A percentile compares a stretch with the other conserved stretches of the same genome.
These are phyloP conservation scores for Euphonia xanthogaster DNA, from an alignment of 2,797 vertebrate species.

Conservation along the genomic window DNA sequence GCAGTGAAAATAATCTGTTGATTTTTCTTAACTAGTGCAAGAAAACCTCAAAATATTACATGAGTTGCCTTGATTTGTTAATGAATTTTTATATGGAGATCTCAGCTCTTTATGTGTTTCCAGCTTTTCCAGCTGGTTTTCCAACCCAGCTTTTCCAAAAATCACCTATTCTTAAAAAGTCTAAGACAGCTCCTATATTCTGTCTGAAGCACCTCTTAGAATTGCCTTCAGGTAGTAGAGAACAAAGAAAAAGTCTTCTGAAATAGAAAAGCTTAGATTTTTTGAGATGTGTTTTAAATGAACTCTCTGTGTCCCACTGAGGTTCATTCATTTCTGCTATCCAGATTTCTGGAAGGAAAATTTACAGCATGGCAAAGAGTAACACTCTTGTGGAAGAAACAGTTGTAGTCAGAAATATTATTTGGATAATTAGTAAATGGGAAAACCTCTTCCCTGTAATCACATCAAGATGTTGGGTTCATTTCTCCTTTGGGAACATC, in stretches of 20 bases:
- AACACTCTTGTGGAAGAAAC: background rate
- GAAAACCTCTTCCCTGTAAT: background rate
- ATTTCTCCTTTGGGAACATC: background rate
- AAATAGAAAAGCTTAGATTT: background rate
- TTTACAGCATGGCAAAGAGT: background rate
- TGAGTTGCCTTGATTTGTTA: background rate
- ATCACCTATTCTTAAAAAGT: background rate
- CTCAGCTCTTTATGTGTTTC: background rate
- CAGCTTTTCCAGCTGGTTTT: background rate
- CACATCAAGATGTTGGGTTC: background rate
- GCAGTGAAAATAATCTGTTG: background rate
- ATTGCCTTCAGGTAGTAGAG: background rate
- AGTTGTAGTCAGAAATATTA: background rate
- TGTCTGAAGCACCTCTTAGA: background rate
- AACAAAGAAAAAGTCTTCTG: background rate
- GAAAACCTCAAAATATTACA: background rate
- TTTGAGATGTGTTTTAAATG: background rate
- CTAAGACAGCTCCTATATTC: background rate
- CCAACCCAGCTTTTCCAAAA: background rate
- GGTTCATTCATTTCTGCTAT: background rate
- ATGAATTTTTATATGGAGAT: background rate
- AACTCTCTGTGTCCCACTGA: background rate
- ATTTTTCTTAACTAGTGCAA: background rate
- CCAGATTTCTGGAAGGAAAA: background rate
- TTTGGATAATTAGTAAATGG: background rate